These are phyloP conservation scores for Parelbella ahira DNA, from an alignment of 2,888 invertebrate genomes.

Conservation along the genomic window DNA sequence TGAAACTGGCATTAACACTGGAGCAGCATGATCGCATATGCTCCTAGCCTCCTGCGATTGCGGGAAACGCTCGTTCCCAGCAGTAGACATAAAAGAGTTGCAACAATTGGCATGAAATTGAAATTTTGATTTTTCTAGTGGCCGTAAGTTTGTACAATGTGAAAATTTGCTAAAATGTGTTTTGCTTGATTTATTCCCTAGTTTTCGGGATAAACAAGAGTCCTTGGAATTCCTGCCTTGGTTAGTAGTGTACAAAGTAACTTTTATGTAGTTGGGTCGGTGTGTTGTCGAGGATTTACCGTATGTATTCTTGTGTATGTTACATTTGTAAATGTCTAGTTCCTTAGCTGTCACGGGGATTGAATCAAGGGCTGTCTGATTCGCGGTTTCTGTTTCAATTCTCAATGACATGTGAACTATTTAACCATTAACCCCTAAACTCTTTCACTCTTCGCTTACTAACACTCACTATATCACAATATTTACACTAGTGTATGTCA, in stretches of 20 bases:
- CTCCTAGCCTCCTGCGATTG: too few species aligned
- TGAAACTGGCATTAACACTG: too few species aligned
- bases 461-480: slow-evolving; percentile 61
- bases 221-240: slow-evolving; percentile 89
- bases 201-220: slow-evolving; percentile 90
- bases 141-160: slow-evolving; percentile 10
- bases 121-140: slow-evolving; percentile 21
- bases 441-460: slow-evolving; percentile 53
- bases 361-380: neutral
- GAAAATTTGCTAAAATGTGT: slow-evolving; percentile 48
- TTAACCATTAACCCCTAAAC: slow-evolving; percentile 23
- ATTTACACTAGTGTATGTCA: slow-evolving; percentile 45
- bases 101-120: too few species aligned
- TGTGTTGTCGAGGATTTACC: slow-evolving; percentile 30
- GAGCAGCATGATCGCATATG: too few species aligned
- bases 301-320: slow-evolving; percentile 25
- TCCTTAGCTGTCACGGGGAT: slow-evolving; percentile 8
- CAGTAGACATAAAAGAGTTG: too few species aligned
- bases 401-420: slow-evolving; percentile 3
- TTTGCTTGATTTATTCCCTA: slow-evolving; percentile 80
- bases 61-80: too few species aligned
- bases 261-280: slow-evolving; percentile 52
- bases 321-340: slow-evolving; percentile 2
- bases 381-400: slow-evolving; percentile 6
- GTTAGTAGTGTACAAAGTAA: slow-evolving; percentile 83